Conservation (phyloP, 1,140 invertebrate species). For the Zelostemma sp. region DNA sequence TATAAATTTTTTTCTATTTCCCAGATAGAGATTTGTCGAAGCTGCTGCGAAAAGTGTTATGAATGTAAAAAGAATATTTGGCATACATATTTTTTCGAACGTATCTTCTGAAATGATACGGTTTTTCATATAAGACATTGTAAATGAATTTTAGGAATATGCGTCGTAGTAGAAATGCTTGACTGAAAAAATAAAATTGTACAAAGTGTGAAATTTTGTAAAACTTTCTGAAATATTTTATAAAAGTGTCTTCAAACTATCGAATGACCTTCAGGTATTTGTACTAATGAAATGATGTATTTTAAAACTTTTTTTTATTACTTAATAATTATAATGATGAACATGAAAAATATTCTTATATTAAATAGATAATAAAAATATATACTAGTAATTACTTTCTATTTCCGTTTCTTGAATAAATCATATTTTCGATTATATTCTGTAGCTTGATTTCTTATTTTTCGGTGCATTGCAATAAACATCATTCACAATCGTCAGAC, state of each 20-base stretch:
- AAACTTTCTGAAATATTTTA: constrained; percentile 21
- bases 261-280: constrained; percentile 16
- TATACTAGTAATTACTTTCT: neutral
- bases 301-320: constrained; percentile 32
- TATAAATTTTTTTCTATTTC: neutral
- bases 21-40: too few species aligned
- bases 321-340: constrained; percentile 31
- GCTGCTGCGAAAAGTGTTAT: too few species aligned
- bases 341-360: constrained; percentile 41
- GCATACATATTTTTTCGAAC: too few species aligned
- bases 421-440: too few species aligned
- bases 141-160: too few species aligned
- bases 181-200: constrained; percentile 22
- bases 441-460: too few species aligned
- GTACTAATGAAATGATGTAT: constrained; percentile 28
- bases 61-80: too few species aligned
- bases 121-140: too few species aligned
- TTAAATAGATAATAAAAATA: constrained; percentile 28
- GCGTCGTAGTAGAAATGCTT: constrained; percentile 6
- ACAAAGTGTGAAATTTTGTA: constrained; percentile 33
- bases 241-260: constrained; percentile 1
- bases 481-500: too few species aligned
- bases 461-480: too few species aligned
- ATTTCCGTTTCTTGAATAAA: too few species aligned
- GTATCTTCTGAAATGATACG: too few species aligned